A percentile compares a stretch with the other conserved stretches of the same genome.
Conservation (phyloP, 2,888 invertebrate species). For the Pachymerium ferrugineum region DNA sequence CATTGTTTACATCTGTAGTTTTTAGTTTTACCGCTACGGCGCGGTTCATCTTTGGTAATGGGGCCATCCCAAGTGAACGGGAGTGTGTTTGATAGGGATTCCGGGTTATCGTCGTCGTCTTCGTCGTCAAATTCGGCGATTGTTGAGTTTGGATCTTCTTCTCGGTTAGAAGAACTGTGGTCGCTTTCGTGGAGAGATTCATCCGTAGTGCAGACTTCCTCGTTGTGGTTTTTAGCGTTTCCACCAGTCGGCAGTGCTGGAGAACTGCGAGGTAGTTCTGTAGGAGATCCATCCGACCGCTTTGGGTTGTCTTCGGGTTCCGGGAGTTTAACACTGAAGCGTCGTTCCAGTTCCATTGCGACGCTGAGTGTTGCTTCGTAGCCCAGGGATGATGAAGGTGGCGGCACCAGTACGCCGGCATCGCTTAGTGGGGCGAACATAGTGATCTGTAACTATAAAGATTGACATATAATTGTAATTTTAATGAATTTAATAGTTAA, state of each 20-base stretch:
- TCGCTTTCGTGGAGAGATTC: neutral
- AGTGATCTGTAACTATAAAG: neutral
- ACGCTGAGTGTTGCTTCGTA: constrained; percentile 36
- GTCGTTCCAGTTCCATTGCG: constrained; percentile 36
- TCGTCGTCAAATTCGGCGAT: too few relatives aligned
- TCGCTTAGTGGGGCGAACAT: constrained; percentile 28
- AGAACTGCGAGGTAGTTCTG: constrained; percentile 6
- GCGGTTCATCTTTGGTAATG: neutral
- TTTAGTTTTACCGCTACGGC: constrained; percentile 58
- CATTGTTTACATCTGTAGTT: constrained; percentile 91
- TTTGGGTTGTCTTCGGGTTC: too few relatives aligned
- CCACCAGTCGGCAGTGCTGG: neutral
- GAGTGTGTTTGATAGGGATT: neutral
- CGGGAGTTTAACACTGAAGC: constrained; percentile 20
- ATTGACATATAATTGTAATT: neutral
- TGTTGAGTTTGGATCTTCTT: neutral
- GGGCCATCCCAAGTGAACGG: neutral
- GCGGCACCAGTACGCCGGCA: neutral
- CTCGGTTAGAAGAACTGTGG: constrained; percentile 24
- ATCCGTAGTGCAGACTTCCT: neutral
- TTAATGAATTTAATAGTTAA: too few relatives aligned
- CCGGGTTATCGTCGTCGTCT: constrained; percentile 35
- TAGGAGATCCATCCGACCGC: neutral
- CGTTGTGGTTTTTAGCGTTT: neutral
- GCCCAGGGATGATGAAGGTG: constrained; percentile 33